phyloP scores from a whole-genome alignment of 2,888 invertebrate species.

The Hofmannophila pseudospretella region DNA sequence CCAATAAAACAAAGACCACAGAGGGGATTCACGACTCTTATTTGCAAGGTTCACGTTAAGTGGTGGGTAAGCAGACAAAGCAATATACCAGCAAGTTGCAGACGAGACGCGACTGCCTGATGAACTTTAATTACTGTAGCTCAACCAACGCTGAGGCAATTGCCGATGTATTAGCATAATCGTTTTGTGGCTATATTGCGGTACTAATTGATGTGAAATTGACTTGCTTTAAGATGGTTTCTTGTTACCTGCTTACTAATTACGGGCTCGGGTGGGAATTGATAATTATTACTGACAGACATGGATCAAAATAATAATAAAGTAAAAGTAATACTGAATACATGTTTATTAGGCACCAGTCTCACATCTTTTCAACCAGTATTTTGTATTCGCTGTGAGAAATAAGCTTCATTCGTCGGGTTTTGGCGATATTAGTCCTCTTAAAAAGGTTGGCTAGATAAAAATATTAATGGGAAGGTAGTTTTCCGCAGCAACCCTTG shows the following conservation, averaged over 20 bases:
- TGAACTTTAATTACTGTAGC: constrained; percentile 56
- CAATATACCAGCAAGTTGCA: constrained; percentile 37
- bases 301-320: too few species aligned
- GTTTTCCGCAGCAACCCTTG: constrained; percentile 40
- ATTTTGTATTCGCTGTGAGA: too few species aligned
- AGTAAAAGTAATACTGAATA: too few species aligned
- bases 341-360: too few species aligned
- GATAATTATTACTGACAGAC: too few species aligned
- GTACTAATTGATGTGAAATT: constrained; percentile 51
- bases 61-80: constrained; percentile 2
- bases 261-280: too few species aligned
- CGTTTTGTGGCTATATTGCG: constrained; percentile 39
- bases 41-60: constrained; percentile 1
- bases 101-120: constrained; percentile 51
- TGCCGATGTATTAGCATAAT: constrained; percentile 57
- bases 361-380: too few species aligned
- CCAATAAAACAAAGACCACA: constrained; percentile 15
- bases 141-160: constrained; percentile 47
- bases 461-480: constrained; percentile 46
- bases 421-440: too few species aligned
- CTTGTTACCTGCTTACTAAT: background rate
- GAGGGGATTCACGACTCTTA: constrained; percentile 2
- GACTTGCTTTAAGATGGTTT: constrained; percentile 12
- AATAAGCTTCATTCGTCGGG: too few species aligned
- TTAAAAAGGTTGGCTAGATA: constrained; percentile 29